Percentiles rank a stretch among this genome's conserved stretches.
Conservation (phyloP, 2,113 vertebrate genomes). For the Centropus unirufus region DNA sequence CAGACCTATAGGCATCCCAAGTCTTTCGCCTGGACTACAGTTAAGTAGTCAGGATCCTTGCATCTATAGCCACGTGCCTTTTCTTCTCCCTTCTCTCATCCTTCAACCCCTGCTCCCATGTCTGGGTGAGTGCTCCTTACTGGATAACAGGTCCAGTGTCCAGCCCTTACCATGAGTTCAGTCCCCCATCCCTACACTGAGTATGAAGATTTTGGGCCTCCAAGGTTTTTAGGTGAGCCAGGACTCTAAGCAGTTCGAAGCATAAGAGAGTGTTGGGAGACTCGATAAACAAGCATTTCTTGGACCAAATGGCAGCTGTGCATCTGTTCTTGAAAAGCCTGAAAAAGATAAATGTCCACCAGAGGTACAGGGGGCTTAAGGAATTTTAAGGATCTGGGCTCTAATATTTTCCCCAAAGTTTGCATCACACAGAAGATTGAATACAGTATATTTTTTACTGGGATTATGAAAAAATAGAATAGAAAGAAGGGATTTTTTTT, state of each 20-base stretch:
- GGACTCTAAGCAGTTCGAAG: neutral
- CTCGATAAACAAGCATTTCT: neutral
- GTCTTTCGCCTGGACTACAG: neutral
- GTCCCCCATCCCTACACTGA: neutral
- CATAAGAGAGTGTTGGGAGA: accelerated
- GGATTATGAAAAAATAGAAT: accelerated
- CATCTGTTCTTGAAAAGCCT: neutral
- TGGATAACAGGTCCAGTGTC: neutral
- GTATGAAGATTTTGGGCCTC: neutral
- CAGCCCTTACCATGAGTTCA: neutral
- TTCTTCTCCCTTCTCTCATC: neutral
- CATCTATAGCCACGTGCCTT: accelerated
- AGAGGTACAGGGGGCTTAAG: neutral
- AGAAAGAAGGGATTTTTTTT: neutral
- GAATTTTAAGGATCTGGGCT: neutral
- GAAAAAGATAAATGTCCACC: neutral
- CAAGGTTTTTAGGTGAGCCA: neutral
- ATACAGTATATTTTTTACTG: accelerated
- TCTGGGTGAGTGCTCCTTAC: accelerated
- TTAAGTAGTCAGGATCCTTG: neutral
- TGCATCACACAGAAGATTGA: neutral
- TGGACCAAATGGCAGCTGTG: neutral
- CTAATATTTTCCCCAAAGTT: neutral
- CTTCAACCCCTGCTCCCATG: neutral
- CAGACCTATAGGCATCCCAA: neutral